These are phyloP conservation scores for Calidris pugnax DNA, from an alignment of 2,113 vertebrate genomes.

Conservation along the genomic window DNA sequence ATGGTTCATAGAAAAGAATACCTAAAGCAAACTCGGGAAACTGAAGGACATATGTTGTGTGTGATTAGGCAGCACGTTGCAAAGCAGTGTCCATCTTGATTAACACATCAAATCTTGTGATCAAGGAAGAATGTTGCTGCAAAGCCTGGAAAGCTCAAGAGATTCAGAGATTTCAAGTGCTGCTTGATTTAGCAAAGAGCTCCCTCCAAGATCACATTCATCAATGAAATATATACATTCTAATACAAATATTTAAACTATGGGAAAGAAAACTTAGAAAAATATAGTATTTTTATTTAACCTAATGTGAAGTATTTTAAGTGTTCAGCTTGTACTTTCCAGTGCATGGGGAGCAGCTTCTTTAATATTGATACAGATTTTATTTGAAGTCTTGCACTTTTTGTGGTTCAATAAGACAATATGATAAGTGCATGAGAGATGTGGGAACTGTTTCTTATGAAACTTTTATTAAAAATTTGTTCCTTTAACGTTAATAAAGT, in stretches of 20 bases:
- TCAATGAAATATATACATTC: neutral
- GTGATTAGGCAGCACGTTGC: neutral
- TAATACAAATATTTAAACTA: neutral
- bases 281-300: neutral
- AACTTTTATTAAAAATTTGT: neutral
- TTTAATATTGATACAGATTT: neutral
- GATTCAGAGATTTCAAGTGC: neutral
- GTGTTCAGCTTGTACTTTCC: neutral
- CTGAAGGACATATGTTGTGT: neutral
- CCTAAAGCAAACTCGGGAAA: neutral
- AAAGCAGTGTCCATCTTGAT: neutral
- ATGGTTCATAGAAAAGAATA: neutral
- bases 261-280: neutral
- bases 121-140: neutral
- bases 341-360: neutral
- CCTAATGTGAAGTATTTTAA: neutral
- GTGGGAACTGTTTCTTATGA: neutral
- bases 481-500: neutral
- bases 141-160: neutral
- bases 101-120: neutral
- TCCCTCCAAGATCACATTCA: neutral
- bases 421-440: neutral
- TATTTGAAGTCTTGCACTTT: neutral
- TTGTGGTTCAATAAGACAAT: neutral
- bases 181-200: neutral